phyloP scores from a whole-genome alignment of 1,140 invertebrate genomes.

The Triops longicaudatus region DNA sequence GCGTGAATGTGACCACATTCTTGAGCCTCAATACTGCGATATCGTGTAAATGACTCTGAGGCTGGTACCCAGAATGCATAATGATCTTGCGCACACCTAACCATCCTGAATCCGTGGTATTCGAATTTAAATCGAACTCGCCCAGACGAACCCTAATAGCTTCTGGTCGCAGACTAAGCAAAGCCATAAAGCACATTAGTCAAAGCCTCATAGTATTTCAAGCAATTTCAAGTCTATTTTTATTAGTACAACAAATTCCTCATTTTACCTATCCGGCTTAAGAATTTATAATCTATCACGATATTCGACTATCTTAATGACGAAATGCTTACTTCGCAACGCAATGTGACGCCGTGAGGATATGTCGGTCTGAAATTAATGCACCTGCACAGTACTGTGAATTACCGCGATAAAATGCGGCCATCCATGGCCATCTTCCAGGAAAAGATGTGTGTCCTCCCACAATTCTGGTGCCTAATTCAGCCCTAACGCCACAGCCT shows the following conservation, averaged over 20 bases:
- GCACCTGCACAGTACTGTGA: conserved; percentile 28
- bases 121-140: conserved; percentile 25
- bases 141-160: conserved; percentile 21
- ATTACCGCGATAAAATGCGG: conserved; percentile 26
- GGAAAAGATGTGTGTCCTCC: conserved; percentile 27
- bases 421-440: conserved; percentile 30
- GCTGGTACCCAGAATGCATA: conserved; percentile 22
- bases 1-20: conserved; percentile 15
- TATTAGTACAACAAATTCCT: neutral
- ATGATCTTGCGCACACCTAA: conserved; percentile 22
- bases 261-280: no score
- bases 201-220: neutral
- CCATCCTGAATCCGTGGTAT: neutral
- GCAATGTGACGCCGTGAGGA: conserved; percentile 29
- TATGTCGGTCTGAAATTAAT: conserved; percentile 28
- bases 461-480: conserved; percentile 27
- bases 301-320: neutral
- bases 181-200: neutral
- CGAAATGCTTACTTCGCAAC: conserved; percentile 25
- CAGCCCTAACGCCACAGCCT: conserved; percentile 27
- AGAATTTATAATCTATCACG: neutral
- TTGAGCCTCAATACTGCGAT: conserved; percentile 26
- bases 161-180: conserved; percentile 18
- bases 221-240: neutral
- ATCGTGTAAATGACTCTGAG: conserved; percentile 26